Evolutionary conservation across 2,113 vertebrate genomes (phyloP).

Genomic region (Dunckerocampus dactyliophorus): DNA sequence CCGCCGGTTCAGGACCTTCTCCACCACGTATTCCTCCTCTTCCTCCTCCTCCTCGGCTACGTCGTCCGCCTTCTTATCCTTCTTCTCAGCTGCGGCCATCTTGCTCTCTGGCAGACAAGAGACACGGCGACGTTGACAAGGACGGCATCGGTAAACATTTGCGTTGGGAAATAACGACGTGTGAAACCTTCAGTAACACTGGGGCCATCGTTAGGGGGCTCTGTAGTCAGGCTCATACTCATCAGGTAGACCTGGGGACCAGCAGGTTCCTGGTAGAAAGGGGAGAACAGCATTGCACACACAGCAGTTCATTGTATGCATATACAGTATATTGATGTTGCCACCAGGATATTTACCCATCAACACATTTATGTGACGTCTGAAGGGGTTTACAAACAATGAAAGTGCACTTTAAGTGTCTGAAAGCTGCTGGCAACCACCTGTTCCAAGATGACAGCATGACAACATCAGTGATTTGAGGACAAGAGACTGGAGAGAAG

Average conservation of each 20-base stretch:
- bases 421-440: not conserved
- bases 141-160: not conserved
- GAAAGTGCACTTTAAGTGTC: not conserved
- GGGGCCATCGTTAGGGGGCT: conserved; percentile 66
- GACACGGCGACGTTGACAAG: not conserved
- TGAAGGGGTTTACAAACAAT: not conserved
- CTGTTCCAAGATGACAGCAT: not conserved
- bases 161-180: conserved; percentile 35
- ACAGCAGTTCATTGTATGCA: too few relatives aligned
- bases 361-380: too few relatives aligned
- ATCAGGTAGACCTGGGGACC: conserved; percentile 63
- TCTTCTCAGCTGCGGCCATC: conserved; percentile 82
- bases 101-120: conserved; percentile 66
- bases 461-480: not conserved
- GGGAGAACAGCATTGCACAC: conserved; percentile 37
- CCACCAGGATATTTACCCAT: too few relatives aligned
- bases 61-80: conserved; percentile 95
- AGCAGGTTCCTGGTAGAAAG: conserved; percentile 57
- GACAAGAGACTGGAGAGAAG: too few relatives aligned
- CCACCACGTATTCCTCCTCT: conserved; percentile 95
- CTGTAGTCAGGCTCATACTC: conserved; percentile 76
- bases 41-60: conserved; percentile 93
- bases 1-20: conserved; percentile 90
- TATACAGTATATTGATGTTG: too few relatives aligned
- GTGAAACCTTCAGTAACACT: conserved; percentile 72